Evolutionary conservation across 2,113 vertebrate species (phyloP).

Genomic region (Naja naja): DNA sequence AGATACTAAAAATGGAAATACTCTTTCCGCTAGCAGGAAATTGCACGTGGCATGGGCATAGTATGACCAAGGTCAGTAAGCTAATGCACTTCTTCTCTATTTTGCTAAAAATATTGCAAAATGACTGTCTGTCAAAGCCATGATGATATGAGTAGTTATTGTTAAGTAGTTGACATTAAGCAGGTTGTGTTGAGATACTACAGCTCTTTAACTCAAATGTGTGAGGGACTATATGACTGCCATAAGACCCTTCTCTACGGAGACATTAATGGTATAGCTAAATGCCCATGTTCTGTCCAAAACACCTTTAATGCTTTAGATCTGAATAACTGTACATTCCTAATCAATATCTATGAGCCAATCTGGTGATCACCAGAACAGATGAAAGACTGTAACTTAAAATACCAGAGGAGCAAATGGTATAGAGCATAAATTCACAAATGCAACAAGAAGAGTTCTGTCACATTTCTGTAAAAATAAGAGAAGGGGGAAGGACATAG

Average conservation of each 20-base stretch:
- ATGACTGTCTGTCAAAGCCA: neutral
- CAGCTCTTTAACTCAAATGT: neutral
- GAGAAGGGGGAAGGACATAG: neutral
- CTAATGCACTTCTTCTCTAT: neutral
- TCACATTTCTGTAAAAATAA: neutral
- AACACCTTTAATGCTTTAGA: neutral
- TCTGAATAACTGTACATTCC: neutral
- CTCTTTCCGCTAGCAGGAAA: neutral
- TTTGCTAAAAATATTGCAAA: neutral
- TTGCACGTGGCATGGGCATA: neutral
- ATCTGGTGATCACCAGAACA: neutral
- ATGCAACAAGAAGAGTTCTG: neutral
- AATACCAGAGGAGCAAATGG: neutral
- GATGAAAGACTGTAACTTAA: neutral
- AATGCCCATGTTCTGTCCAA: neutral
- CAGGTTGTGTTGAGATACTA: neutral
- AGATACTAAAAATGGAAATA: neutral
- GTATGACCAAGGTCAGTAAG: neutral
- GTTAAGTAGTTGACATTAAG: neutral
- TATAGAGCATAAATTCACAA: neutral
- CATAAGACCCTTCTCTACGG: neutral
- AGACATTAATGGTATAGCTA: neutral
- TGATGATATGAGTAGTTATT: neutral
- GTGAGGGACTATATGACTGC: neutral
- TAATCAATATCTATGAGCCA: neutral